phyloP scores from a whole-genome alignment of 1,140 invertebrate genomes.

The Pseudomyrmex dendroicus region DNA sequence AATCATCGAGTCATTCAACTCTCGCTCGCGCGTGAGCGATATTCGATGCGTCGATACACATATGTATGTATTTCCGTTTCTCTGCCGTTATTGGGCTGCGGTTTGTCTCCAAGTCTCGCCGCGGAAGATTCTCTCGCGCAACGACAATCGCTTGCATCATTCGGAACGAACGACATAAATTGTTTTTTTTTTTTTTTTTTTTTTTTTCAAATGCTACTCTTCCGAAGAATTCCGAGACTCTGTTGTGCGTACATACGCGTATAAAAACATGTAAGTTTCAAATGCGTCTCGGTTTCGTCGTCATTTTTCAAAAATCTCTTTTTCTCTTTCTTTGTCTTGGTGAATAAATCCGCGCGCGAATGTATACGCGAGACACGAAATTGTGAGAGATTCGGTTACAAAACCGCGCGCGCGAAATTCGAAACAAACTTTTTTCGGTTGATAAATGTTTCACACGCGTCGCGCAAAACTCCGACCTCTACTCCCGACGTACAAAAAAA shows the following conservation, averaged over 20 bases:
- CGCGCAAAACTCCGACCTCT: constrained; percentile 7
- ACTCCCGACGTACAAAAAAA: background rate
- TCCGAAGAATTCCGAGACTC: too few species aligned
- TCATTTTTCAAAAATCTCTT: background rate
- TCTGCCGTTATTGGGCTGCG: constrained; percentile 15
- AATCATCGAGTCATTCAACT: constrained; percentile 78
- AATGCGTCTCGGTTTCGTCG: too few species aligned
- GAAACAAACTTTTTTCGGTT: constrained; percentile 23
- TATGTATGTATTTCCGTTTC: background rate
- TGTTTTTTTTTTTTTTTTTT: background rate
- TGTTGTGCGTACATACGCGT: too few species aligned
- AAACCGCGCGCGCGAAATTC: background rate
- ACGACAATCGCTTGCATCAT: too few species aligned
- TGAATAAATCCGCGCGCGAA: background rate
- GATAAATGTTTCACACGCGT: constrained; percentile 18
- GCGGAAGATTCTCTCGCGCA: constrained; percentile 13
- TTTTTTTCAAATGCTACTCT: too few species aligned
- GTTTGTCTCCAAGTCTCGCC: constrained; percentile 36
- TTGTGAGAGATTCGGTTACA: constrained; percentile 14
- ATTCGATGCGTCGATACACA: constrained; percentile 32
- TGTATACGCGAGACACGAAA: constrained; percentile 21
- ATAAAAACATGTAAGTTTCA: too few species aligned
- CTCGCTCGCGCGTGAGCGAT: constrained; percentile 20
- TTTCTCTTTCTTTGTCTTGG: background rate
- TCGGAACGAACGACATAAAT: constrained; percentile 4